Conservation (phyloP, 2,888 invertebrate species). For the Iselma pallidipennis region DNA sequence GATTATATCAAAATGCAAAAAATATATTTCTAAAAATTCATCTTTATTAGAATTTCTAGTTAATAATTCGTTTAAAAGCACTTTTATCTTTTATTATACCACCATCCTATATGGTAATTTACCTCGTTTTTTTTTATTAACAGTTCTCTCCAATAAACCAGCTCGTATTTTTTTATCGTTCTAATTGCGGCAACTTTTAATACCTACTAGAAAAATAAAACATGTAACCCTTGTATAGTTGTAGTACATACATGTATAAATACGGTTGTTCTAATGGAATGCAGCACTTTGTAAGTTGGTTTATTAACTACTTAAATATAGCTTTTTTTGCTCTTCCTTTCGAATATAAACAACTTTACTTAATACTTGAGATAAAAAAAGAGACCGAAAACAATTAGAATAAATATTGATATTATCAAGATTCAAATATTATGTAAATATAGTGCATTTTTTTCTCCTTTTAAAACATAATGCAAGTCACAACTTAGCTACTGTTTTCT, state of each 20-base stretch:
- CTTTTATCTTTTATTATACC: no score
- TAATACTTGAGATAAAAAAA: neutral
- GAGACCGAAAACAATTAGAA: neutral
- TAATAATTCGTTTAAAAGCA: no score
- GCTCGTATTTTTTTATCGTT: neutral
- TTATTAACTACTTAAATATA: neutral
- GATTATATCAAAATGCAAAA: neutral
- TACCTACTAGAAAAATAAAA: neutral
- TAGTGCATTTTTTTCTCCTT: no score
- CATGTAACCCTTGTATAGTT: neutral
- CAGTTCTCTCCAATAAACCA: no score
- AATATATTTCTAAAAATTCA: no score
- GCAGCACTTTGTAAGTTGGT: neutral
- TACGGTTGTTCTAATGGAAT: neutral
- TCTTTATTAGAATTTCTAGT: no score
- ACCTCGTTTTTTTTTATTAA: neutral
- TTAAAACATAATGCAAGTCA: no score
- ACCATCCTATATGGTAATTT: no score
- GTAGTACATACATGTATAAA: no score
- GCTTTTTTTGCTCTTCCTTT: neutral
- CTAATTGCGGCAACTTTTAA: neutral
- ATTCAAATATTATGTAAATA: no score
- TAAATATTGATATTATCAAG: neutral
- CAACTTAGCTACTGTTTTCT: neutral
- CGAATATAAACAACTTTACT: neutral